Percentiles rank a stretch among this genome's conserved stretches.
Conservation (phyloP, 1,140 invertebrate genomes). For the Drosophila quadrilineata region DNA sequence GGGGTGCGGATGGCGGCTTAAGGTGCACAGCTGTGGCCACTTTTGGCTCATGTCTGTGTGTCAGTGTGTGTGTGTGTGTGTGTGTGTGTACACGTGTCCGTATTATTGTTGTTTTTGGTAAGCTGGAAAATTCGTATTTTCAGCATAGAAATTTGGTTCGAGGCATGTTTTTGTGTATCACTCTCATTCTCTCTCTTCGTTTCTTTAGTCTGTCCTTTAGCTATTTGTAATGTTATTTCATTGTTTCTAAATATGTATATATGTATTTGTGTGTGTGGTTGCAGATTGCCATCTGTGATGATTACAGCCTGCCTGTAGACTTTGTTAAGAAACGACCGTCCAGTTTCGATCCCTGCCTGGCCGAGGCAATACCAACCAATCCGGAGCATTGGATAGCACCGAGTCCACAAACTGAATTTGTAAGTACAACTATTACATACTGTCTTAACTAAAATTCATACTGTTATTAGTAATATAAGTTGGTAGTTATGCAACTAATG, state of each 20-base stretch:
- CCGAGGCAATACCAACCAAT: conserved; percentile 82
- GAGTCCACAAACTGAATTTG: conserved; percentile 85
- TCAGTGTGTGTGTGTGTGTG: background rate
- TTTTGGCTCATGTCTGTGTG: conserved; percentile 5
- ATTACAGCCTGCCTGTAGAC: conserved; percentile 90
- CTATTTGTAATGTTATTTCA: background rate
- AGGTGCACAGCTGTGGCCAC: conserved; percentile 16
- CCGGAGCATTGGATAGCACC: conserved; percentile 82
- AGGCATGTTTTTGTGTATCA: background rate
- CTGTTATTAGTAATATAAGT: no score
- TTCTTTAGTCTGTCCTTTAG: background rate
- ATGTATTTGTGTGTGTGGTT: conserved; percentile 77
- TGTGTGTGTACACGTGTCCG: conserved; percentile 28
- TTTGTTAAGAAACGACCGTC: conserved; percentile 87
- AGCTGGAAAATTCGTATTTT: conserved; percentile 41
- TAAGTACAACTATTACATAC: conserved; percentile 78
- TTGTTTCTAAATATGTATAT: background rate
- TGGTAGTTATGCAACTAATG: no score
- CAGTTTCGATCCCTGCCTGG: conserved; percentile 84
- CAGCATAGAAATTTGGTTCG: conserved; percentile 24
- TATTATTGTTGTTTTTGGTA: conserved; percentile 9
- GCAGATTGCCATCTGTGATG: conserved; percentile 89
- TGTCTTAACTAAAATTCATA: background rate
- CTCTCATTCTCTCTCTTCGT: background rate
- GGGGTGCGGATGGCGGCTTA: background rate